Base-by-base conservation (phyloP, 2,113 vertebrate species). In the Tinamus guttatus region DNA sequence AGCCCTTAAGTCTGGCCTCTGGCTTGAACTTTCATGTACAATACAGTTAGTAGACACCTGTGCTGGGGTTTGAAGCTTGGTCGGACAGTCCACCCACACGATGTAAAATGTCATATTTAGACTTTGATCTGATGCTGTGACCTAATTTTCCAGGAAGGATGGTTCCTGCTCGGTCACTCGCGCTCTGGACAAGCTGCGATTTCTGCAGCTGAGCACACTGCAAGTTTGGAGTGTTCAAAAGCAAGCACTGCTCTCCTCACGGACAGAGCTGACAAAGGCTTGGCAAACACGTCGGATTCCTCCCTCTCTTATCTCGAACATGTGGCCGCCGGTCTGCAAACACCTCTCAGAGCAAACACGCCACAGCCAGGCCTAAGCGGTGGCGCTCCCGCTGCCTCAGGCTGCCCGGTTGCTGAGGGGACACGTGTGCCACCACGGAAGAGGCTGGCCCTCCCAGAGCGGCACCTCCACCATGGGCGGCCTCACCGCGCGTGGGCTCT, bases 291-390 rank as follows among this genome's bases (percentile, higher is more conserved):
- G 69, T 15, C 52, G 49, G 41, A n/a, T 96, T 96, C 94, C 90
- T 96, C 83, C 70, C 52, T 87, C 76, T 67, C 91, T 97, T 96
- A 96, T 94, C 96, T 96, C 54, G 93, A 90, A 92, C 88, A 14
- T 7, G 80, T 80, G 96, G 93, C 92, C 92, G 92, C 81, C 68
- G 90, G 77, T 96, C 70, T 87, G 68, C 93, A 96, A 96, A 96
- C 94, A 96, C 86, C 90, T 94, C 94, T 93, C 94, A 97, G 87
- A 96, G 92, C 83, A 96, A 89, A 84, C 5, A 3, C 41, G 70
- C 40, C 87, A 73, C 59, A 73, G 81, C 25, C 8, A 1, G 88
- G 83, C 90, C 90, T 95, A 75, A 92, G 93, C 7, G 86, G 80
- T 94, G 76, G 58, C 7, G 83, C 88, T 96, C 62, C 83, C 85